Evolutionary conservation across 2,113 vertebrate genomes (phyloP), one percentile per base, ranked within the genome.

Genomic region (Centropus unirufus): DNA sequence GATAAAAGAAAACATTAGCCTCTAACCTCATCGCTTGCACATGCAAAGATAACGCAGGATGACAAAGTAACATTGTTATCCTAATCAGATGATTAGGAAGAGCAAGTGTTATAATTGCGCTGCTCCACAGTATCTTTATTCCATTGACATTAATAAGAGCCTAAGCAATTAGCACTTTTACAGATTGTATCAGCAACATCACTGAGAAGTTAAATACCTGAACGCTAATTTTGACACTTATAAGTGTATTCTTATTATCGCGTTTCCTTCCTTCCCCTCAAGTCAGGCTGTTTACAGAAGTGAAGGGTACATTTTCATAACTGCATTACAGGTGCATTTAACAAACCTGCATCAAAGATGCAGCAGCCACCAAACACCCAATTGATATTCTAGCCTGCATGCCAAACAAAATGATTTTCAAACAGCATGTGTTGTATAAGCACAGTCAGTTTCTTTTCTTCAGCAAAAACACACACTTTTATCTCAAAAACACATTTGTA

Each of bases 381-480:
- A 82, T 13, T 82, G 40, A 21, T 88, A 91, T 89, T 93, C 78
- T 22, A 93, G 3, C 20, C 68, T 81, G 61, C 12, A 61, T 6
- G 19, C 51, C 36, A 81, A 90, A 81, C 13, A 89, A 86, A 59
- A 11, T 0, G 1, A 30, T 84, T 95, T 93, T 94, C 62, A 52
- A 93, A 78, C 29, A 64, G 11, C 7, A 5, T 18, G 5, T 47
- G 49, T 87, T 83, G 34, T 93, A 94, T 81, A 87, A 90, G 26
- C 66, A 89, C 42, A 83, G 32, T 46, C 59, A 83, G 44, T 87
- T 86, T 83, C 52, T 92, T 93, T 58, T n/a, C 81, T 91, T 87
- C 64, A 88, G 32, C 46, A 86, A 58, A 79, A 91, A 54, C 26
- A 66, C 1, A 3, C 15, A 74, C 12, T 89, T 92, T 67, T 90